Base-by-base conservation (phyloP, 92 coral and sea anemone genomes). In the Siderastrea siderea region DNA sequence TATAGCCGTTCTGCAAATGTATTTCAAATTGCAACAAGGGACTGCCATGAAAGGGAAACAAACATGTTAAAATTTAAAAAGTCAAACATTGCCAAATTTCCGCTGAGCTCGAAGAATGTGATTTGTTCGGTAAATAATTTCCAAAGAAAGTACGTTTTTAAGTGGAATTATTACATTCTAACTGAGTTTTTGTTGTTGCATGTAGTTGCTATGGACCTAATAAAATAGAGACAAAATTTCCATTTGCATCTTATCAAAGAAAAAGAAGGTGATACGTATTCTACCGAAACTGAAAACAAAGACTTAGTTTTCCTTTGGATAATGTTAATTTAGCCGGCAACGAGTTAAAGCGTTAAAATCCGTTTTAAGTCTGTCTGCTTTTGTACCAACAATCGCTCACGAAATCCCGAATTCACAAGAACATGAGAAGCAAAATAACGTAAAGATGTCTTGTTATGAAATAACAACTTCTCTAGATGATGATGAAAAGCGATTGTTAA, bases 321-420 rank as follows among this genome's bases (percentile, higher is more conserved):
- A 38, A 6, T 46, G 6, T 12, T 64, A 16, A 53, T 53, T 26
- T 43, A 66, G 46, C 13, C 45, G 8, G 44, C 17, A 51, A 13
- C 62, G 26, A 3, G 51, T 38, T 46, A 7, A 77, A 7, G 69
- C 7, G 52, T 7, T 60, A 10, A 78, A 57, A 61, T 61, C 81
- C 52, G 26, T 50, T 48, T 3, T 5, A 47, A 78, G 52, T 2
- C 71, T 46, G 69, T 5, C 4, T 17, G 19, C 26, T 47, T 78
- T 62, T 1, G 62, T 2, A 61, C 46, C 47, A 10, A 78, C 71
- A 78, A 14, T 78, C 45, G 71, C 64, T 78, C 82, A 78, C 71
- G 71, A 78, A 62, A 60, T 14, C 26, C 69, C 7, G 14, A 59
- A 1, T 16, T 63, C 44, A 7, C 13, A 77, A 78, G 38, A 3